phyloP scores from a whole-genome alignment of 2,797 vertebrate species.

The Lagorchestes hirsutus region DNA sequence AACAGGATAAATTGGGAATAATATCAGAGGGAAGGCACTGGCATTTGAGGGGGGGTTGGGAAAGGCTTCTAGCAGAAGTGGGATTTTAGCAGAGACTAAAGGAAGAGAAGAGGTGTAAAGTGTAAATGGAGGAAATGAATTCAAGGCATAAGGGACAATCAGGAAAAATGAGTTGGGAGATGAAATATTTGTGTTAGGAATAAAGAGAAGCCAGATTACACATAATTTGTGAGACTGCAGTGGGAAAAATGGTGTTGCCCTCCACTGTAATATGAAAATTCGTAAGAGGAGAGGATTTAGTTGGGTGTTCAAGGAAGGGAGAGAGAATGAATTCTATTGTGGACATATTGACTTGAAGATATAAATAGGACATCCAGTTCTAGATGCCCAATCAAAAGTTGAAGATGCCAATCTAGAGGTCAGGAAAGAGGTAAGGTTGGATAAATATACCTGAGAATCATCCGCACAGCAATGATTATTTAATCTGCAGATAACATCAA shows the following conservation, averaged over 20 bases:
- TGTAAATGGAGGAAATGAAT: not conserved
- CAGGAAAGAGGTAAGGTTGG: not conserved
- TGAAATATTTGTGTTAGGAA: not conserved
- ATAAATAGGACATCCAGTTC: not conserved
- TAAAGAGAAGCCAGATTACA: not conserved
- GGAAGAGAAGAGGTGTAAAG: too few species aligned
- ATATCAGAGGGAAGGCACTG: too few species aligned
- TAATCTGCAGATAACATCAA: not conserved
- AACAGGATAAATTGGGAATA: too few species aligned
- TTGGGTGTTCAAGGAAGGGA: not conserved
- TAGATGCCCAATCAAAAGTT: not conserved
- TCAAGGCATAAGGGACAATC: not conserved
- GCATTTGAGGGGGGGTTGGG: too few species aligned
- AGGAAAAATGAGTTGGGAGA: not conserved
- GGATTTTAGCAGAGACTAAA: too few species aligned
- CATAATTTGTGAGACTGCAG: not conserved
- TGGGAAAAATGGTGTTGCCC: not conserved
- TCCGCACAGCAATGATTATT: not conserved
- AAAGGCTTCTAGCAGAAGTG: too few species aligned
- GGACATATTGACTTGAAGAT: not conserved
- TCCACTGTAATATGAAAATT: not conserved
- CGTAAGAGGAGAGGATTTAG: not conserved
- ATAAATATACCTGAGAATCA: not conserved
- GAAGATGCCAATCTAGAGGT: not conserved
- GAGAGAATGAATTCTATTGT: not conserved